Evolutionary conservation across 2,113 vertebrate species (phyloP).

Genomic region (Dipodomys ordii): DNA sequence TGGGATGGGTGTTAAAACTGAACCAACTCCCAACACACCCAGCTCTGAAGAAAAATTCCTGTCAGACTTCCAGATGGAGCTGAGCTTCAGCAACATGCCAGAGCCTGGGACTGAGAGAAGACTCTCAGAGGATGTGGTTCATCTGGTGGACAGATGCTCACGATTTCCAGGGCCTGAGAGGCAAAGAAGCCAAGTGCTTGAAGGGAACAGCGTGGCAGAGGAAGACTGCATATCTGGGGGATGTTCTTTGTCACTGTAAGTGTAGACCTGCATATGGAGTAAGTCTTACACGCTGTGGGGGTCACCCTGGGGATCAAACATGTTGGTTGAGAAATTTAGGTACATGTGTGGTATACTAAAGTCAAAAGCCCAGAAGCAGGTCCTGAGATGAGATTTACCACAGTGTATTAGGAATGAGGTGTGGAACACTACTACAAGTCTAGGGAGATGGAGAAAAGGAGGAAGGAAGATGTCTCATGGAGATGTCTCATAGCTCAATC

Average conservation of each 20-base stretch:
- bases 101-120: background rate
- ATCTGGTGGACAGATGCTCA: background rate
- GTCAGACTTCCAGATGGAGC: constrained; percentile 42
- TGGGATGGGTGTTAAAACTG: background rate
- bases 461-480: background rate
- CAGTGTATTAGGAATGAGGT: background rate
- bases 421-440: background rate
- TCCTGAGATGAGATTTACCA: background rate
- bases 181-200: background rate
- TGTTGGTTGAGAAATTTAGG: background rate
- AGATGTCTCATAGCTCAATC: background rate
- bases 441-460: background rate
- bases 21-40: background rate
- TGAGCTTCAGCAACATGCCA: background rate
- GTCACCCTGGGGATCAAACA: background rate
- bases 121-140: background rate
- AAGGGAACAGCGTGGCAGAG: background rate
- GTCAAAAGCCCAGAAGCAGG: background rate
- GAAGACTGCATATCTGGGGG: background rate
- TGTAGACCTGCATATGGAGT: background rate
- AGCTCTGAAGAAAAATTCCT: background rate
- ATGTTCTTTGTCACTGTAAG: background rate
- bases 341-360: background rate
- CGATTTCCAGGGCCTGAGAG: background rate
- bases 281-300: background rate